A percentile compares a stretch with the other conserved stretches of the same genome.
phyloP scores from a whole-genome alignment of 2,797 vertebrate species.

The Lepidocolaptes lacrymiger region DNA sequence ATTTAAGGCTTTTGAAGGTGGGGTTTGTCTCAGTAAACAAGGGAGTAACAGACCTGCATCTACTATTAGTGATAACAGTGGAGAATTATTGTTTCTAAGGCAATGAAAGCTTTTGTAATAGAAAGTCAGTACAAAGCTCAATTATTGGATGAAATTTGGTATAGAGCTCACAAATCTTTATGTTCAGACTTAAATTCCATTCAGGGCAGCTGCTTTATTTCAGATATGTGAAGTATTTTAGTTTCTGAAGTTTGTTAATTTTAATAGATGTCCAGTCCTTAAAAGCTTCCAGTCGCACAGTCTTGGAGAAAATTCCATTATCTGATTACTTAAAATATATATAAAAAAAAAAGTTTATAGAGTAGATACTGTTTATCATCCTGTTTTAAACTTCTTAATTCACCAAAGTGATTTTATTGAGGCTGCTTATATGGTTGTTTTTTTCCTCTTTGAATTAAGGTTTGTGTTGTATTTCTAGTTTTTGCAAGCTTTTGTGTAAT shows the following conservation, averaged over 20 bases:
- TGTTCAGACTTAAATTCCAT: not conserved
- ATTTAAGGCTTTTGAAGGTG: not conserved
- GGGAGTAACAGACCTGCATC: not conserved
- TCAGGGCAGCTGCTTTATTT: not conserved
- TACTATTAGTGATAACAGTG: not conserved
- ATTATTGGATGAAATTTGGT: not conserved
- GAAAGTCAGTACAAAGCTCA: not conserved
- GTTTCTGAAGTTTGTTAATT: not conserved
- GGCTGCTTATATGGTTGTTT: not conserved
- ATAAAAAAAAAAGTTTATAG: not conserved
- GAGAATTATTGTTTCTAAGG: not conserved
- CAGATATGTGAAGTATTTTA: not conserved
- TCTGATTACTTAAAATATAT: not conserved
- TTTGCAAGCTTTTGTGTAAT: conserved; percentile 21
- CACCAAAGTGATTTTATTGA: not conserved
- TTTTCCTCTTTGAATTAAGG: not conserved
- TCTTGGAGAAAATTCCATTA: not conserved
- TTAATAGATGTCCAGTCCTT: not conserved
- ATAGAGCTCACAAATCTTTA: not conserved
- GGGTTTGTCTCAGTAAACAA: not conserved
- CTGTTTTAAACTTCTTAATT: conserved; percentile 8
- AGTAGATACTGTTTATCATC: not conserved
- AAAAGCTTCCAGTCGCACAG: not conserved
- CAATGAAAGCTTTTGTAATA: not conserved
- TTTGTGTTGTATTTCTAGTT: not conserved